A percentile compares a stretch with the other conserved stretches of the same genome.
Conservation (phyloP, 2,888 invertebrate genomes). For the Synanthedon vespiformis region DNA sequence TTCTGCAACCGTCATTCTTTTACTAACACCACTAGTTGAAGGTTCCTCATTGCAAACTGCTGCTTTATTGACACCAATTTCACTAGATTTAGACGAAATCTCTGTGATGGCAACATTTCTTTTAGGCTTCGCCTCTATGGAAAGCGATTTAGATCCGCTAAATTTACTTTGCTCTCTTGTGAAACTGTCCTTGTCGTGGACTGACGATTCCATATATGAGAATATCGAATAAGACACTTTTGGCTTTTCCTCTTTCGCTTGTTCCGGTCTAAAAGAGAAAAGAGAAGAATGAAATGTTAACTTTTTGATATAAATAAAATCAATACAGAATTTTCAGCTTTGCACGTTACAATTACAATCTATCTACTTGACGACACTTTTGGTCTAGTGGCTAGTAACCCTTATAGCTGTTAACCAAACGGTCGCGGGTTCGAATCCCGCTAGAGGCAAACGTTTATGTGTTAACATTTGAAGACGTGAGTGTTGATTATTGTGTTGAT, state of each 20-base stretch:
- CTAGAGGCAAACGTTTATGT: too few relatives aligned
- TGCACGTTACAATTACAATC: too few relatives aligned
- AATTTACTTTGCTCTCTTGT: conserved; percentile 53
- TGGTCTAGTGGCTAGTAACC: too few relatives aligned
- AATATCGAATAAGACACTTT: conserved; percentile 81
- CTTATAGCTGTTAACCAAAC: too few relatives aligned
- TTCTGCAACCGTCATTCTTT: conserved; percentile 61
- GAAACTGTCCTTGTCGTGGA: conserved; percentile 69
- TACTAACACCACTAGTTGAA: conserved; percentile 21
- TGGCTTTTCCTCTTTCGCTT: conserved; percentile 54
- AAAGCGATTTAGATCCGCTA: conserved; percentile 51
- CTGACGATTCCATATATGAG: conserved; percentile 76
- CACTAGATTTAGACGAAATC: background rate
- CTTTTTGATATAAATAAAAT: too few relatives aligned
- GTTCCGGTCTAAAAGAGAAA: conserved; percentile 45
- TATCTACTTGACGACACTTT: too few relatives aligned
- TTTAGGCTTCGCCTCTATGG: conserved; percentile 6
- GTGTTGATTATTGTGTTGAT: too few relatives aligned
- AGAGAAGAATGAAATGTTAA: background rate
- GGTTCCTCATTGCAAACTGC: conserved; percentile 1
- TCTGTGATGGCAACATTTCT: conserved; percentile 1
- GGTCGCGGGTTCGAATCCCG: too few relatives aligned
- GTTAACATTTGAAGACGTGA: too few relatives aligned
- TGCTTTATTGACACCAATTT: background rate
- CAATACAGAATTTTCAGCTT: too few relatives aligned